Conservation (phyloP, 30 jellyfish, hydroid and myxozoan species). For the Pelagia noctiluca region DNA sequence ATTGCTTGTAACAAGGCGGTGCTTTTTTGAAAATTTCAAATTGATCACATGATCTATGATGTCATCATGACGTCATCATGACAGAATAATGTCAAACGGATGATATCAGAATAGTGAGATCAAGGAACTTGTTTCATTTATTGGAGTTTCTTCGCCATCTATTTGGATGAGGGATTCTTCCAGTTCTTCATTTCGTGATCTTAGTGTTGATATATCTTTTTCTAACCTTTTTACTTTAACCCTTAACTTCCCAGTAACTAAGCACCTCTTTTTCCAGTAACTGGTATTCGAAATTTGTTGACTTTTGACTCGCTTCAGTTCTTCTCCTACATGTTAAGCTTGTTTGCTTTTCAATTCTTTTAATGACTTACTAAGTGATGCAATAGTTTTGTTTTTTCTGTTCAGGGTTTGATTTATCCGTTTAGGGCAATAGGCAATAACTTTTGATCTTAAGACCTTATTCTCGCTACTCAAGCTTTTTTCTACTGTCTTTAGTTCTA, state of each 20-base stretch:
- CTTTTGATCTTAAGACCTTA: background rate
- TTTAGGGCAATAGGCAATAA: background rate
- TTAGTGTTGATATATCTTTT: background rate
- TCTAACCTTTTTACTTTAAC: background rate
- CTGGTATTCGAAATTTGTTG: conserved; percentile 14
- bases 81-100: too few relatives aligned
- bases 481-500: too few relatives aligned
- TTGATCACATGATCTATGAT: conserved; percentile 24
- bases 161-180: background rate
- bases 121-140: conserved; percentile 14
- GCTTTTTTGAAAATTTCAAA: background rate
- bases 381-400: conserved; percentile 6
- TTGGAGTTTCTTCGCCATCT: background rate
- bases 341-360: too few relatives aligned
- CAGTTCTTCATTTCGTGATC: background rate
- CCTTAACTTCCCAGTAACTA: background rate
- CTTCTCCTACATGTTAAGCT: too few relatives aligned
- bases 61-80: conserved; percentile 23
- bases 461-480: too few relatives aligned
- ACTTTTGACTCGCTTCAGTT: background rate
- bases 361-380: background rate
- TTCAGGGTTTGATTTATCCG: conserved; percentile 9
- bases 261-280: conserved; percentile 7
- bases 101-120: too few relatives aligned
- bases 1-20: background rate